Conservation (phyloP, 1,140 invertebrate species). For the Plectrocnemia conspersa region DNA sequence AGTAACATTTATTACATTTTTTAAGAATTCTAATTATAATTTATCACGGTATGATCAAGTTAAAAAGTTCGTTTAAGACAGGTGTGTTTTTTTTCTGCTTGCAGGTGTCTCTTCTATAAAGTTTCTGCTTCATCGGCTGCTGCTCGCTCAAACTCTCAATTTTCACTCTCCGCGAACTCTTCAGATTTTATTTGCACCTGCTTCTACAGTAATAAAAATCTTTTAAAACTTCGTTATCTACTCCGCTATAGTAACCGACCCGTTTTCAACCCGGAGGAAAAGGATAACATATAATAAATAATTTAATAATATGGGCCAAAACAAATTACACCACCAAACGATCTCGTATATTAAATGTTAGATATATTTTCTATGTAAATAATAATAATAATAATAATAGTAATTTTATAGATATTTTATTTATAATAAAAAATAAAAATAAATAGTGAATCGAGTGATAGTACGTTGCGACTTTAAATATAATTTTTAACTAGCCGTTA, state of each 20-base stretch:
- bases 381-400: not conserved
- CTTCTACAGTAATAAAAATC: slow-evolving; percentile 8
- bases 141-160: slow-evolving; percentile 13
- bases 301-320: too few relatives aligned
- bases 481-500: too few relatives aligned
- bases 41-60: too few relatives aligned
- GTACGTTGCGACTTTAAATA: too few relatives aligned
- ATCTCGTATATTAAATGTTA: not conserved
- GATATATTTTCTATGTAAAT: not conserved
- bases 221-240: slow-evolving; percentile 1
- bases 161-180: slow-evolving; percentile 9
- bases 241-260: too few relatives aligned
- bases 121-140: slow-evolving; percentile 13
- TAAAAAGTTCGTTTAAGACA: too few relatives aligned
- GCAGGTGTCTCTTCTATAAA: slow-evolving; percentile 19
- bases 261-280: too few relatives aligned
- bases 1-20: too few relatives aligned
- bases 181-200: slow-evolving; percentile 19
- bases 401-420: not conserved
- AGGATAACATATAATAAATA: too few relatives aligned
- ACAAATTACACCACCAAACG: too few relatives aligned
- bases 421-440: not conserved
- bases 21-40: too few relatives aligned
- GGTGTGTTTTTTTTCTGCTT: slow-evolving; percentile 10
- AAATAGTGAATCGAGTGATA: not conserved